Conservation (phyloP, 2,113 vertebrate genomes). For the Petroica traversi region DNA sequence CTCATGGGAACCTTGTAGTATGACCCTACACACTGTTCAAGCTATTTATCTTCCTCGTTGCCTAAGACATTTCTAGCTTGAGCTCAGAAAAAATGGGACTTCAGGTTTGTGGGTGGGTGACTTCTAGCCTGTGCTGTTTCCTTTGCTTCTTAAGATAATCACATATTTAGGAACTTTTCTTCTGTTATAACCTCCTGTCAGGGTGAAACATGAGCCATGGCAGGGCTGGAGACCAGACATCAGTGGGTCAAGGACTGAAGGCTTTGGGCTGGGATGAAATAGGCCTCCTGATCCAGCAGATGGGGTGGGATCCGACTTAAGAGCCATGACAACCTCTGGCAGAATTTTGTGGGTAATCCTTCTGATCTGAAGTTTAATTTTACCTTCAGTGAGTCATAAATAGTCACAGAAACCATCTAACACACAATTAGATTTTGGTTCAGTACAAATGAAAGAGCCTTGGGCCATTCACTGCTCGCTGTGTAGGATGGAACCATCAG, state of each 20-base stretch:
- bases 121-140: neutral
- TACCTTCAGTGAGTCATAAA: neutral
- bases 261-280: neutral
- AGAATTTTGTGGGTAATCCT: neutral
- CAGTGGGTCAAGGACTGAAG: neutral
- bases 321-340: neutral
- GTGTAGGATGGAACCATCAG: neutral
- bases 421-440: neutral
- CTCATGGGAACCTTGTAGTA: neutral
- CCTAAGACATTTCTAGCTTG: neutral
- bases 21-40: neutral
- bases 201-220: rapidly evolving
- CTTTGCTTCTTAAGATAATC: neutral
- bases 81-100: neutral
- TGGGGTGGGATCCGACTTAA: neutral
- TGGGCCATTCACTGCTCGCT: neutral
- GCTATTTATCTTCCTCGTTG: neutral
- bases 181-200: neutral
- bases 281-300: neutral
- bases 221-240: neutral
- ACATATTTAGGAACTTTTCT: neutral
- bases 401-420: neutral
- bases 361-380: neutral
- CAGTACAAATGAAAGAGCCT: neutral
- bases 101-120: neutral